Conservation (phyloP, 1,140 invertebrate genomes). For the Bombus balteatus region DNA sequence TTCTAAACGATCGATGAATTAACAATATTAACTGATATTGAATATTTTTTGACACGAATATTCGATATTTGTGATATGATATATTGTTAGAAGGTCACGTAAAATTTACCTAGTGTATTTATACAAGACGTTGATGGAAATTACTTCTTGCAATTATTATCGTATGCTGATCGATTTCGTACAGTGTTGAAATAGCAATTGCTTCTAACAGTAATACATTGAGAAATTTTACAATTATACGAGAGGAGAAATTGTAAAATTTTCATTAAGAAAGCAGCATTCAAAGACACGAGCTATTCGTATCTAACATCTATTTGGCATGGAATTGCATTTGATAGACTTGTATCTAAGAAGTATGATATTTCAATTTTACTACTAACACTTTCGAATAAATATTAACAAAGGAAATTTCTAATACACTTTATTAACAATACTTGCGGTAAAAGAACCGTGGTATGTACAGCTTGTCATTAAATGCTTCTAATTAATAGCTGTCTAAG, state of each 20-base stretch:
- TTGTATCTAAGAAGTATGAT: not conserved
- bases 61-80: not conserved
- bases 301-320: not conserved
- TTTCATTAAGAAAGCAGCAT: not conserved
- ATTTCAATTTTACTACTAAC: not conserved
- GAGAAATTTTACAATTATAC: not conserved
- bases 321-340: not conserved
- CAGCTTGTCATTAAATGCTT: constrained; percentile 1
- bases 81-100: not conserved
- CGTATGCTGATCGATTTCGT: not conserved
- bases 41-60: not conserved
- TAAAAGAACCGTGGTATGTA: not conserved
- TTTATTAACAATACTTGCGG: not conserved
- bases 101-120: not conserved
- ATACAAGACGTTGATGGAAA: not conserved
- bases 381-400: not conserved
- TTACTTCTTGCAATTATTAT: not conserved
- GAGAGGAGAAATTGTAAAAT: not conserved
- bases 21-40: not conserved
- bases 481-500: not conserved
- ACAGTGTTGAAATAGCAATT: not conserved
- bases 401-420: not conserved
- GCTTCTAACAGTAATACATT: not conserved
- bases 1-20: not conserved
- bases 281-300: not conserved